These are phyloP conservation scores for Sebastes reedi DNA, from an alignment of 2,797 vertebrate species.

Conservation along the genomic window DNA sequence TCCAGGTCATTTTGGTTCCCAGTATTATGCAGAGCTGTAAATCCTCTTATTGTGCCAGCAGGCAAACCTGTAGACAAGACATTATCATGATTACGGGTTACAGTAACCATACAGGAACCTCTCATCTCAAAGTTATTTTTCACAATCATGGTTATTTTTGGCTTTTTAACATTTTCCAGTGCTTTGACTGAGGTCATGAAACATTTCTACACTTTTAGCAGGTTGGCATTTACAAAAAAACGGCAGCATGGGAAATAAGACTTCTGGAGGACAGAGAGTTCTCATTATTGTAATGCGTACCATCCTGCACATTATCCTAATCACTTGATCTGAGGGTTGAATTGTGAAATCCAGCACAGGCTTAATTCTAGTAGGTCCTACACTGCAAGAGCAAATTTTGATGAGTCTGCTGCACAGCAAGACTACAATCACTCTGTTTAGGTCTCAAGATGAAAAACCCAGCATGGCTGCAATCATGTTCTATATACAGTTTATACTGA, in stretches of 20 bases:
- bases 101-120: constrained; percentile 1
- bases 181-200: constrained; percentile 4
- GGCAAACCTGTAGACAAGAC: constrained; percentile 47
- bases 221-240: background rate
- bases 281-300: constrained; percentile 42
- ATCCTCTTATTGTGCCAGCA: constrained; percentile 68
- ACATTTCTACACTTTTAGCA: background rate
- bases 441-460: background rate
- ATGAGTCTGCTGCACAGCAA: background rate
- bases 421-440: background rate
- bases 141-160: background rate
- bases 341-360: constrained; percentile 17
- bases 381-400: background rate
- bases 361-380: background rate
- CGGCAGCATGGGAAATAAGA: background rate
- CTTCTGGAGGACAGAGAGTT: constrained; percentile 16
- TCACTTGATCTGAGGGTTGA: constrained; percentile 29
- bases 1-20: constrained; percentile 40
- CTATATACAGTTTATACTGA: background rate
- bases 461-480: background rate
- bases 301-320: constrained; percentile 47
- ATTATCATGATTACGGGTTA: constrained; percentile 67
- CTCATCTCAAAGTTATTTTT: constrained; percentile 5
- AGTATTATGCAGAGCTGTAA: constrained; percentile 48
- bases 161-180: background rate